Percentiles rank a stretch among this genome's conserved stretches.
phyloP scores from a whole-genome alignment of 2,888 invertebrate species.

The Scaptomyza caliginosa region DNA sequence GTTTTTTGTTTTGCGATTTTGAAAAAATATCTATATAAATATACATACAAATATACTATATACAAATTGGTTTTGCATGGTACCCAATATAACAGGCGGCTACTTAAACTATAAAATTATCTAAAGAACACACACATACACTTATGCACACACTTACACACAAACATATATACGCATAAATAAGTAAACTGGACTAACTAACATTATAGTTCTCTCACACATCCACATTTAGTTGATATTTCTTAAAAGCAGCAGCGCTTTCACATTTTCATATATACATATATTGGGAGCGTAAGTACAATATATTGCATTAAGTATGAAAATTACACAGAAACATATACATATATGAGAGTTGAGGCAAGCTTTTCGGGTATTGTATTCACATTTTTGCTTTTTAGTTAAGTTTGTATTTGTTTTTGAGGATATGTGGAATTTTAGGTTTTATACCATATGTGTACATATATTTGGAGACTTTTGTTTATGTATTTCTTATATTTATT shows the following conservation, averaged over 20 bases:
- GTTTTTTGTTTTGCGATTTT: constrained; percentile 15
- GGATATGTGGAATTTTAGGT: constrained; percentile 56
- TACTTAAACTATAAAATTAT: constrained; percentile 18
- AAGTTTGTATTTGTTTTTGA: constrained; percentile 36
- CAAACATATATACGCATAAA: constrained; percentile 25
- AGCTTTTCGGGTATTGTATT: too few relatives aligned
- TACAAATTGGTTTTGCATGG: constrained; percentile 37
- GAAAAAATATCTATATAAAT: constrained; percentile 34
- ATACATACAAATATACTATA: constrained; percentile 33
- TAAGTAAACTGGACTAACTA: constrained; percentile 42
- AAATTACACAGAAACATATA: constrained; percentile 19
- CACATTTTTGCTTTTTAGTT: constrained; percentile 28
- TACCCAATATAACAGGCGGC: constrained; percentile 8
- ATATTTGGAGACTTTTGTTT: constrained; percentile 12
- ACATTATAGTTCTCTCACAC: constrained; percentile 9
- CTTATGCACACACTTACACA: not conserved
- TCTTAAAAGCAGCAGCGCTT: constrained; percentile 14
- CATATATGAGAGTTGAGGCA: constrained; percentile 9
- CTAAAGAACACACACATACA: constrained; percentile 18
- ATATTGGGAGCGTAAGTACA: constrained; percentile 35
- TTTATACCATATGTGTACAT: constrained; percentile 31
- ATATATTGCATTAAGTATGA: constrained; percentile 45
- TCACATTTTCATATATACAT: constrained; percentile 20
- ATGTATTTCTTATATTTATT: not conserved
- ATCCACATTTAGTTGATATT: constrained; percentile 27